Base-by-base conservation (phyloP, 2,888 invertebrate genomes). In the Lochmaea crataegi region DNA sequence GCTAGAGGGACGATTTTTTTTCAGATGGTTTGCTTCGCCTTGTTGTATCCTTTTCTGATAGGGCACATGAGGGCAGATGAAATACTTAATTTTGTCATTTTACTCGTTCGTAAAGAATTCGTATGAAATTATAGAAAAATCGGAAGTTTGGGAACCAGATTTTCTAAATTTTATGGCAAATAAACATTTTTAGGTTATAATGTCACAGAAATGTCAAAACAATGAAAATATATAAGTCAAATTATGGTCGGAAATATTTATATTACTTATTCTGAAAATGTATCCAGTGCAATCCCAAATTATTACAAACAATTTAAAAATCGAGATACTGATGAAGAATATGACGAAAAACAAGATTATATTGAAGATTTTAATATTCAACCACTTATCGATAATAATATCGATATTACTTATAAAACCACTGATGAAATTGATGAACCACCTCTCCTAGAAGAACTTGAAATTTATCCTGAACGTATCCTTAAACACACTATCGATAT, bases 401-500 rank as follows among this genome's bases (percentile, higher is more conserved):
- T 32, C 2, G 32, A 32, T 32, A 7, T 7, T 7, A 32, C 5
- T 32, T 7, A 32, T 32, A 32, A 83, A 77, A 87, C 38, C 84
- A 85, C 66, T 18, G 85, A 86, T 63, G 79, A 80, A 53, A 89
- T 89, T 78, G 94, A 95, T 82, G 96, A 97, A 85, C 95, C 95
- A 6, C 96, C 96, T 0, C 87, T 97, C 10, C 86, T 97, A 77
- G 96, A 97, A 88, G 97, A 97, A 86, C 88, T 97, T 58, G 97
- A 96, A 83, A 96, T 97, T 80, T 96, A 96, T 85, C 96, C 96
- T 42, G 94, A 96, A 82, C 87, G 93, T 80, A 97, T 97, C 83
- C 84, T 94, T 79, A 94, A 96, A 83, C 96, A 97, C 89, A 96
- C 96, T 6, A 84, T 96, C 78, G 94, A 96, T 1, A 96, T 97